These are phyloP conservation scores for Amphiprion clarkii DNA, from an alignment of 2,797 vertebrate species.

Conservation along the genomic window DNA sequence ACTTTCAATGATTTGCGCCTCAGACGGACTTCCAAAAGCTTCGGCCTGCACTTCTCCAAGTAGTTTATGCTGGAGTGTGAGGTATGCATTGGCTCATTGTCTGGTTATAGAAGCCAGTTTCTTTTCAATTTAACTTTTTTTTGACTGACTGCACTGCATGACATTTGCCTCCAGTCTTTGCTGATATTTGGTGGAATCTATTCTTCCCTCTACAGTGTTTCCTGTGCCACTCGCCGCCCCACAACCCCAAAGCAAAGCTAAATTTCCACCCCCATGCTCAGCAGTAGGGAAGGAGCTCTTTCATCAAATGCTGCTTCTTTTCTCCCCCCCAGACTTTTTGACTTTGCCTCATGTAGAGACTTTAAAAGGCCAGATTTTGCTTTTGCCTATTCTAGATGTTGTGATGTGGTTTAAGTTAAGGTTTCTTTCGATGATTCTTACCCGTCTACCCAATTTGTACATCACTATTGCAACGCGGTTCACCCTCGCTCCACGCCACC, in stretches of 20 bases:
- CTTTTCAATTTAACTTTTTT: neutral
- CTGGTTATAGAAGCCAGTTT: neutral
- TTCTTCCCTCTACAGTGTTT: neutral
- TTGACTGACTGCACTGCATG: neutral
- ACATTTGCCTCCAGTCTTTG: neutral
- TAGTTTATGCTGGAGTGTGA: neutral
- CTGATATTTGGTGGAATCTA: neutral
- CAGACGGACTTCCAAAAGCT: neutral
- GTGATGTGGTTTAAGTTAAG: neutral
- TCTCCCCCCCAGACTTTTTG: neutral
- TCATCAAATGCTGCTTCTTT: too few relatives aligned
- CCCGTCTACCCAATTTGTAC: neutral
- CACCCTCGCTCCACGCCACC: neutral
- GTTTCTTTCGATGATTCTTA: neutral
- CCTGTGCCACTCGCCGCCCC: neutral
- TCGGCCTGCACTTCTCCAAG: neutral
- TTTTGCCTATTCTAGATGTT: neutral
- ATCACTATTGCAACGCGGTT: neutral
- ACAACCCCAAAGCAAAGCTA: neutral
- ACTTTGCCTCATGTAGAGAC: neutral
- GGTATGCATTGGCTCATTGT: neutral
- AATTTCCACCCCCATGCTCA: neutral
- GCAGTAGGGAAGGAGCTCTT: neutral
- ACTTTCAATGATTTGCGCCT: neutral
- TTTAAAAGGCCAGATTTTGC: neutral